These are phyloP conservation scores for Pseudoips prasinana DNA, from an alignment of 2,888 invertebrate species.

Conservation along the genomic window DNA sequence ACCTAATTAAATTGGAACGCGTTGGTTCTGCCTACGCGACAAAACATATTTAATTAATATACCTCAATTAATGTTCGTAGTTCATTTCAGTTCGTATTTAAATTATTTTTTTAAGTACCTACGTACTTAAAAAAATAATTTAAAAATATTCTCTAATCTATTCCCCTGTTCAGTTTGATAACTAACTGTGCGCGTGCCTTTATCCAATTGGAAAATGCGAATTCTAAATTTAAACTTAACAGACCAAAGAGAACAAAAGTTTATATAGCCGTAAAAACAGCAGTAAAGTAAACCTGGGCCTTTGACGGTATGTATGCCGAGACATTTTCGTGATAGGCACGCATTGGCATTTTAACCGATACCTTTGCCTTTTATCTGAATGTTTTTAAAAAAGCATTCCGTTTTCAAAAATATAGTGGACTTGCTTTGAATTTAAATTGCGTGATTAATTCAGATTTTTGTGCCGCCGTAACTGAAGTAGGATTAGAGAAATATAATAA, in stretches of 20 bases:
- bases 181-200: slow-evolving; percentile 15
- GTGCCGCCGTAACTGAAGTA: too few species aligned
- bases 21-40: too few species aligned
- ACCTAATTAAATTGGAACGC: too few species aligned
- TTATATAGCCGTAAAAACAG: slow-evolving; percentile 45
- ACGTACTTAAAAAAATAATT: too few species aligned
- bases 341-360: slow-evolving; percentile 22
- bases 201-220: slow-evolving; percentile 40
- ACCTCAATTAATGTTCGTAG: too few species aligned
- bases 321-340: slow-evolving; percentile 24
- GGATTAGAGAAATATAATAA: too few species aligned
- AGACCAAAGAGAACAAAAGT: slow-evolving; percentile 44
- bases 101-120: too few species aligned
- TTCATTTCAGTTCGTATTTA: too few species aligned
- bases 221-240: slow-evolving; percentile 47
- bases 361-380: slow-evolving; percentile 21
- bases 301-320: slow-evolving; percentile 28
- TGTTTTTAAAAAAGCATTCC: slow-evolving; percentile 12
- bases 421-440: slow-evolving; percentile 19
- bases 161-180: too few species aligned
- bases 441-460: too few species aligned
- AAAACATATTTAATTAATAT: too few species aligned
- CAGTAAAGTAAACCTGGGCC: slow-evolving; percentile 41
- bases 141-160: too few species aligned
- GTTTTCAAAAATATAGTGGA: slow-evolving; percentile 6